Conservation (phyloP, 2,113 vertebrate genomes). For the Misgurnus anguillicaudatus region DNA sequence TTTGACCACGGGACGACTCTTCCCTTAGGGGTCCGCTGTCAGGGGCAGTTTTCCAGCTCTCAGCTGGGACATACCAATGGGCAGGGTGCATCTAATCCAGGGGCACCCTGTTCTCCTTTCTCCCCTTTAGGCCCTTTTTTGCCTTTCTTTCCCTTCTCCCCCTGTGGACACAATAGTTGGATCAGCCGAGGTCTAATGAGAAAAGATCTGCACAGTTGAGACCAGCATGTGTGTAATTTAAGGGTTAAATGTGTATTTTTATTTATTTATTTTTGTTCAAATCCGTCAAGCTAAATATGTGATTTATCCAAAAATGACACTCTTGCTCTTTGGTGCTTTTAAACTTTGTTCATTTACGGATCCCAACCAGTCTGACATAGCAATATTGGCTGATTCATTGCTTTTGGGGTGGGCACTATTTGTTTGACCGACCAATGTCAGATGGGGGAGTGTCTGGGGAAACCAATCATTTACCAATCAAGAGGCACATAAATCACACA, state of each 20-base stretch:
- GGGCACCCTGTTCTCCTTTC: slow-evolving; percentile 99
- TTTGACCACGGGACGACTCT: slow-evolving; percentile 69
- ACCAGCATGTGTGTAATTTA: neutral
- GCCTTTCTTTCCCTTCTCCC: slow-evolving; percentile 99
- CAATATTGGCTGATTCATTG: too few relatives aligned
- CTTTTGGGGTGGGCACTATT: too few relatives aligned
- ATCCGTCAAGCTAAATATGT: too few relatives aligned
- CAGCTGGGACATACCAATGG: slow-evolving; percentile 94
- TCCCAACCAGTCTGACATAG: too few relatives aligned
- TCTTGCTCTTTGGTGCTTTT: too few relatives aligned
- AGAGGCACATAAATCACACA: neutral
- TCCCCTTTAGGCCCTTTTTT: slow-evolving; percentile 99
- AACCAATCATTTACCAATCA: too few relatives aligned
- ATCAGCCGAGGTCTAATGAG: slow-evolving; percentile 77
- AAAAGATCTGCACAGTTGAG: slow-evolving; percentile 31
- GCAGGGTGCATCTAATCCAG: slow-evolving; percentile 99
- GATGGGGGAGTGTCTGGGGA: too few relatives aligned
- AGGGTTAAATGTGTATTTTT: neutral
- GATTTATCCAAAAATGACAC: too few relatives aligned
- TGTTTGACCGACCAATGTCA: too few relatives aligned
- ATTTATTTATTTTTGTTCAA: too few relatives aligned
- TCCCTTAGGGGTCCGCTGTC: slow-evolving; percentile 63
- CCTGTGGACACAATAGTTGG: slow-evolving; percentile 96
- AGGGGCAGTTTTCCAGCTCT: slow-evolving; percentile 71
- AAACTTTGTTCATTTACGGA: too few relatives aligned